Evolutionary conservation across 2,113 vertebrate species (phyloP).

Genomic region (Trochalopteron elliotii): DNA sequence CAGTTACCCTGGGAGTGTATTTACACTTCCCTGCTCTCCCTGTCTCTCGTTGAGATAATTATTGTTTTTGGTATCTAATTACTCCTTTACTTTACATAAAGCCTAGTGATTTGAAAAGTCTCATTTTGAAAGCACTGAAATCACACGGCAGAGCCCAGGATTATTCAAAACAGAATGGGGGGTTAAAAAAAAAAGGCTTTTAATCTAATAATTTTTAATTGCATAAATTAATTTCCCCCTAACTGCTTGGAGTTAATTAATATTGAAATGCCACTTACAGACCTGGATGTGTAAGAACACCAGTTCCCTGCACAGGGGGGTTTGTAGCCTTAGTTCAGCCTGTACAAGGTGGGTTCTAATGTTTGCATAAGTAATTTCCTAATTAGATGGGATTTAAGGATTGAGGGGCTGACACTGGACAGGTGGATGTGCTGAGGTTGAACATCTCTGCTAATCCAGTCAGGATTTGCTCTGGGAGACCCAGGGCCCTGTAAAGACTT

Average conservation of each 20-base stretch:
- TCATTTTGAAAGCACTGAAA: not conserved
- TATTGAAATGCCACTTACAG: not conserved
- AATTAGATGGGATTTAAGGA: not conserved
- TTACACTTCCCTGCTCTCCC: conserved; percentile 3
- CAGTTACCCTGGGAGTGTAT: not conserved
- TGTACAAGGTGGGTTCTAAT: not conserved
- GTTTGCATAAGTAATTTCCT: not conserved
- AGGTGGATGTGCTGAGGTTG: not conserved
- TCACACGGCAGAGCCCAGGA: not conserved
- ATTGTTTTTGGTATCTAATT: conserved; percentile 26
- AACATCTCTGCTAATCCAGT: not conserved
- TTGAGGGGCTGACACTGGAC: not conserved
- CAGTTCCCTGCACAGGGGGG: not conserved
- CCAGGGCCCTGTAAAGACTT: not conserved
- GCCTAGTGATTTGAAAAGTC: conserved; percentile 6
- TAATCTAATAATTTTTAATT: conserved; percentile 61
- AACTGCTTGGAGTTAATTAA: conserved; percentile 7
- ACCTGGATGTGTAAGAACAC: not conserved
- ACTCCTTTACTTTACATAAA: conserved; percentile 34
- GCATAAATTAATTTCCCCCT: conserved; percentile 8
- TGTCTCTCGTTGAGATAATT: conserved; percentile 18
- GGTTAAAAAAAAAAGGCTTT: not conserved
- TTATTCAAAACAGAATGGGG: not conserved
- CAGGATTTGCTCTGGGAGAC: not conserved
- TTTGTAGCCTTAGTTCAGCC: not conserved